phyloP scores from a whole-genome alignment of 2,797 vertebrate species.

The Allobates femoralis region DNA sequence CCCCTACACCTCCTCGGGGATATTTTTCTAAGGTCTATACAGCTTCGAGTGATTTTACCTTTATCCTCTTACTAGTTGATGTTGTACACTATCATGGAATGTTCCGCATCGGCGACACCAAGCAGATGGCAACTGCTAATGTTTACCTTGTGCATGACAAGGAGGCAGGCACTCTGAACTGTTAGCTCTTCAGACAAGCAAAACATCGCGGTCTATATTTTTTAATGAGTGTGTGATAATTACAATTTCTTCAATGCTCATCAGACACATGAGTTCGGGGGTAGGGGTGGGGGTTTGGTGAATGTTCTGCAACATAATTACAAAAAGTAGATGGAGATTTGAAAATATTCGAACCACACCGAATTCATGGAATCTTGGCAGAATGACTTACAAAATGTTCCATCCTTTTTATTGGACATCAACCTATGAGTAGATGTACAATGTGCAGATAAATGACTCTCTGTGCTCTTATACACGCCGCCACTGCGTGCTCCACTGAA shows the following conservation, averaged over 20 bases:
- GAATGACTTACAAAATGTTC: background rate
- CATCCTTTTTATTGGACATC: background rate
- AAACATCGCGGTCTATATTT: slow-evolving; percentile 8
- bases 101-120: slow-evolving; percentile 3
- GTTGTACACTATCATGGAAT: background rate
- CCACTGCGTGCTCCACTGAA: too few relatives aligned
- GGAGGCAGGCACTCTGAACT: slow-evolving; percentile 12
- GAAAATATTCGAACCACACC: background rate
- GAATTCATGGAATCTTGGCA: background rate
- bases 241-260: background rate
- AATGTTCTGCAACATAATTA: background rate
- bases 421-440: too few relatives aligned
- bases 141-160: slow-evolving; percentile 34
- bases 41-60: slow-evolving; percentile 1
- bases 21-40: slow-evolving; percentile 7
- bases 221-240: slow-evolving; percentile 19
- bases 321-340: background rate
- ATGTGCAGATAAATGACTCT: background rate
- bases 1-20: background rate
- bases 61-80: slow-evolving; percentile 21
- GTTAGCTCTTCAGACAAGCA: slow-evolving; percentile 52
- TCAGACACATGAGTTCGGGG: background rate
- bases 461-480: too few relatives aligned
- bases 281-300: background rate
- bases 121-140: slow-evolving; percentile 42